These are phyloP conservation scores for Pteronura brasiliensis DNA, from an alignment of 2,113 vertebrate genomes.

Conservation along the genomic window DNA sequence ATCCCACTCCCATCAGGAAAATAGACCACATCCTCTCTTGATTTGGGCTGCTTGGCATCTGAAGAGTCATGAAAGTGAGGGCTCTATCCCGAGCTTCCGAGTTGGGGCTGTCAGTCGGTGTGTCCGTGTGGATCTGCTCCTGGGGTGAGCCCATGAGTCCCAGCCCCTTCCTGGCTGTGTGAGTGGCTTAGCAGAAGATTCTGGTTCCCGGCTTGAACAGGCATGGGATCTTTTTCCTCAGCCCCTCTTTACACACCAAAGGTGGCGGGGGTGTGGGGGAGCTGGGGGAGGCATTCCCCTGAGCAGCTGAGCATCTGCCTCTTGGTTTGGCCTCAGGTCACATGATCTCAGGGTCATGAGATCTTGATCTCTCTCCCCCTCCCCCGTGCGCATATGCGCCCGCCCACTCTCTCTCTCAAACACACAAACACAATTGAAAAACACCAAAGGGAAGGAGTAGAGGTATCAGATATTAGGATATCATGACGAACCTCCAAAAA, in stretches of 20 bases:
- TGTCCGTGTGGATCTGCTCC: background rate
- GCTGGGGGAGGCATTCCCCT: background rate
- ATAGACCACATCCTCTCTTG: background rate
- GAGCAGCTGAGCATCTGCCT: background rate
- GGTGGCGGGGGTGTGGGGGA: too few species aligned
- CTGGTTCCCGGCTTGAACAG: background rate
- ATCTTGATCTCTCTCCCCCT: background rate
- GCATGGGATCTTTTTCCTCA: background rate
- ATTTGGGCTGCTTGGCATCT: background rate
- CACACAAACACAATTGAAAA: background rate
- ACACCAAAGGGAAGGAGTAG: background rate
- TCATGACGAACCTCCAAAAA: background rate
- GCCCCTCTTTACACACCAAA: background rate
- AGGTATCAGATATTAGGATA: background rate
- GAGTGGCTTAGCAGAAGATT: background rate
- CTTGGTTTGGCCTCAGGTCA: background rate
- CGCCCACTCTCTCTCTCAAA: too few species aligned
- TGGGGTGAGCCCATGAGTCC: background rate
- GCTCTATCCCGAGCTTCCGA: background rate
- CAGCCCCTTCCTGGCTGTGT: background rate
- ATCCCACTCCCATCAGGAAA: background rate
- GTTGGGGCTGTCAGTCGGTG: rapidly evolving
- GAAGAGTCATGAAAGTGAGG: background rate
- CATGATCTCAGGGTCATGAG: background rate
- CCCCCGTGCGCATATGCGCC: rapidly evolving